Conservation (phyloP, 2,888 invertebrate species). For the Hirudinaria manillensis region DNA sequence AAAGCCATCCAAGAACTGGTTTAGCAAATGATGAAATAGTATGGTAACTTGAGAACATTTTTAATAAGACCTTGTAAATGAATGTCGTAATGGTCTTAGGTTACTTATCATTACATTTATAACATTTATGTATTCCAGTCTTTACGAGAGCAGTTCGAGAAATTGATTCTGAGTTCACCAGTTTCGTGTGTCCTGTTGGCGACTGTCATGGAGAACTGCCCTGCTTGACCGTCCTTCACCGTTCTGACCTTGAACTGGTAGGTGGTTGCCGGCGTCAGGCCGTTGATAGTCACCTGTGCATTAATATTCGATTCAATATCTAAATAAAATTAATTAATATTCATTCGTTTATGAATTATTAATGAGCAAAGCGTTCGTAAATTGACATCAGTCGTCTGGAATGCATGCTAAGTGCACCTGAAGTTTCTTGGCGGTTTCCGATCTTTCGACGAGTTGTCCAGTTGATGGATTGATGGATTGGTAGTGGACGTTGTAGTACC, state of each 20-base stretch:
- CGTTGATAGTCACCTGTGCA: constrained; percentile 65
- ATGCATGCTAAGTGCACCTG: constrained; percentile 1
- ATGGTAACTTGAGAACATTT: no score
- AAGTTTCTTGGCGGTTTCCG: constrained; percentile 22
- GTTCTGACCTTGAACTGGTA: constrained; percentile 89
- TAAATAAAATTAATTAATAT: no score
- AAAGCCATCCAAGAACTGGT: no score
- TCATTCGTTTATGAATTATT: no score
- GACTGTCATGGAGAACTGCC: constrained; percentile 35
- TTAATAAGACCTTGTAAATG: no score
- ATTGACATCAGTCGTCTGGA: constrained; percentile 1
- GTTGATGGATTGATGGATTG: constrained; percentile 23
- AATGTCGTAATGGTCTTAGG: no score
- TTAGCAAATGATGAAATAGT: no score
- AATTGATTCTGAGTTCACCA: constrained; percentile 27
- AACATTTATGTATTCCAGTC: no score
- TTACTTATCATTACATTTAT: no score
- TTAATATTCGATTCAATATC: no score
- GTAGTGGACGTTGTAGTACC: constrained; percentile 38
- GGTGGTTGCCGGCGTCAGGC: constrained; percentile 71
- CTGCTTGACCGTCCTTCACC: constrained; percentile 57
- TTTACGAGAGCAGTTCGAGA: no score
- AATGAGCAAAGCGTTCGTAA: background rate
- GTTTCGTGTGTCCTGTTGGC: constrained; percentile 38
- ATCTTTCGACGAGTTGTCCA: constrained; percentile 19